Evolutionary conservation across 1,140 invertebrate species (phyloP).

Genomic region (Dolichoris vasculosae): DNA sequence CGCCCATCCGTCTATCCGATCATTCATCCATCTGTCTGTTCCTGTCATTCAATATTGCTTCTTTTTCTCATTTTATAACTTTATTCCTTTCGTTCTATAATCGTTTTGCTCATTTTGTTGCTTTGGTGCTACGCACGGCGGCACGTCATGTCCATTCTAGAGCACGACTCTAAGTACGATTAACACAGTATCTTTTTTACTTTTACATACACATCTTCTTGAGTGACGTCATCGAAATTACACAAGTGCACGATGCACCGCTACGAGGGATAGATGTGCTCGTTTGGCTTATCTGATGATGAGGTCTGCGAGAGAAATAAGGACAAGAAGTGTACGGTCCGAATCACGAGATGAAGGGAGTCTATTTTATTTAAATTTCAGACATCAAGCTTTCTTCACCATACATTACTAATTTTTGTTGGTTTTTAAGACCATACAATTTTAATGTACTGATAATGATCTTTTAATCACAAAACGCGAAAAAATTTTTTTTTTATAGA

Average conservation of each 20-base stretch:
- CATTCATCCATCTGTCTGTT: not conserved
- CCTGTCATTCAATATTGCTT: not conserved
- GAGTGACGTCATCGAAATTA: conserved; percentile 39
- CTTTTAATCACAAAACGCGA: too few relatives aligned
- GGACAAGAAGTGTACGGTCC: not conserved
- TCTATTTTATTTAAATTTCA: conserved; percentile 12
- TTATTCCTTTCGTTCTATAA: not conserved
- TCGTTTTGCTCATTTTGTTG: not conserved
- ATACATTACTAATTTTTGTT: not conserved
- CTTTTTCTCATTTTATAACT: not conserved
- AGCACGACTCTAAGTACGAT: conserved; percentile 16
- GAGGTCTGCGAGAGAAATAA: not conserved
- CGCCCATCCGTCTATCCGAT: not conserved
- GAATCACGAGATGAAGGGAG: not conserved
- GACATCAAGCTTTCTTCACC: too few relatives aligned
- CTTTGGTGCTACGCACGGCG: not conserved
- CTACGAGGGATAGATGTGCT: not conserved
- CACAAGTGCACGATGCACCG: conserved; percentile 13
- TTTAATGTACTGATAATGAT: too few relatives aligned
- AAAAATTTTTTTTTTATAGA: too few relatives aligned
- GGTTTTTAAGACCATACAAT: not conserved
- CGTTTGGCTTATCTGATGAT: not conserved
- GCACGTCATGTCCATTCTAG: conserved; percentile 7
- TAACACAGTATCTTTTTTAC: not conserved
- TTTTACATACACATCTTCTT: not conserved